Evolutionary conservation across 2,888 invertebrate species (phyloP).

Genomic region (Lycia hirtaria): DNA sequence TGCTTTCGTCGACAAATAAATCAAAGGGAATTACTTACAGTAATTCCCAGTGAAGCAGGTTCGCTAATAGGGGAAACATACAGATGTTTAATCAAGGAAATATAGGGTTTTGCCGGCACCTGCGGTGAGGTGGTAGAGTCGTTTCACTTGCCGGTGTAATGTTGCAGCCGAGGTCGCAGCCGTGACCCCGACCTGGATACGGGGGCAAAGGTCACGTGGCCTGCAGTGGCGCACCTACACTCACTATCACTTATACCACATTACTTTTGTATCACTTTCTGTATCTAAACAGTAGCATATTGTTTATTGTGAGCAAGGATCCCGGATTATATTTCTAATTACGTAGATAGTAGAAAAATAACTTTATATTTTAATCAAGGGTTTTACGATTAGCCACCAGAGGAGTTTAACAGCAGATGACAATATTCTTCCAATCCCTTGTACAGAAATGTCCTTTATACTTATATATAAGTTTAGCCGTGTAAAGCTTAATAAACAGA

Average conservation of each 20-base stretch:
- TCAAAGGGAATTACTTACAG: constrained; percentile 12
- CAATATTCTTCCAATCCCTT: no score
- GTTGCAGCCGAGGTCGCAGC: constrained; percentile 51
- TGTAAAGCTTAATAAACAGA: no score
- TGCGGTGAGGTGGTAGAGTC: constrained; percentile 44
- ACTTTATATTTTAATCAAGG: no score
- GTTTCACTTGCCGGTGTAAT: constrained; percentile 45
- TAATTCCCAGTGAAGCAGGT: background rate
- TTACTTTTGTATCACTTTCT: constrained; percentile 1
- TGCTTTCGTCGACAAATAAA: constrained; percentile 9
- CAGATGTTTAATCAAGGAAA: constrained; percentile 34
- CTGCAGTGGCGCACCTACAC: constrained; percentile 48
- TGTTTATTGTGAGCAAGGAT: no score
- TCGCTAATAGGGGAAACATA: constrained; percentile 16
- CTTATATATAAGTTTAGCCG: no score
- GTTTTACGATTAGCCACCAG: no score
- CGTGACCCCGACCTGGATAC: constrained; percentile 69
- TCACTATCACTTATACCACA: no score
- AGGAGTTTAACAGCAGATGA: no score
- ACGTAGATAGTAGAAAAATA: no score
- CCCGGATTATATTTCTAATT: no score
- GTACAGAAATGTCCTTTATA: no score
- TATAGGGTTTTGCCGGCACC: constrained; percentile 22
- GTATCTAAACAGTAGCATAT: no score
- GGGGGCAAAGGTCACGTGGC: constrained; percentile 58